Base-by-base conservation (phyloP, 37 sponge, comb jelly and placozoan genomes). In the Aplysina aerophoba region DNA sequence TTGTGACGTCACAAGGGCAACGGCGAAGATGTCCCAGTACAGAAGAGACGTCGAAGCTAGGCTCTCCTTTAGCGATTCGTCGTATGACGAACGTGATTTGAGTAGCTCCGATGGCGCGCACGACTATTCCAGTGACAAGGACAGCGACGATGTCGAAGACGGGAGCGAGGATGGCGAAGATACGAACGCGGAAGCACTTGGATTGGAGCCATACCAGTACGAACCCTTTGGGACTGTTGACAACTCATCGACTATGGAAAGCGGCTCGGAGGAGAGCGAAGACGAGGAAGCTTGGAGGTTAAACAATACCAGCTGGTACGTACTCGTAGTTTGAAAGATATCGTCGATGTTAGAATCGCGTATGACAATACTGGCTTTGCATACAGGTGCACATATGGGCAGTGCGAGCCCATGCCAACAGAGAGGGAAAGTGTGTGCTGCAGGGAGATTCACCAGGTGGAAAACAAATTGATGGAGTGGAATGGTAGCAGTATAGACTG, bases 381-480 rank as follows among this genome's bases (percentile, higher is more conserved):
- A 20, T 63, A 85, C n/a, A n/a, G 85, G 85, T 85, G 85, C 35
- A 27, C 54, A 21, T 85, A 77, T 50, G 85, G 85, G 73, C 21
- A 85, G 17, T 84, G 85, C n/a, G 55, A 12, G 31, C n/a, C 38
- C 17, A 83, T 83, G 84, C 85, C 85, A 22, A 85, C 85, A 53
- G 22, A 0, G 21, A n/a, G 30, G 33, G 85, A 86, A 37, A 59
- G 86, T 79, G 37, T 86, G n/a, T 86, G 86, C 74, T 79, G 80
- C 31, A 59, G 80, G 39, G 84, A 83, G 65, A 67, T 83, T 19
- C 27, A 64, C 1, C 38, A 67, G 65, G 40, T 83, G 0, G 39
- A 65, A 4, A 27, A 24, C n/a, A 83, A 83, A 41, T 37, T 44
- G 34, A 2, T 4, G 39, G 84, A 83, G 27, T n/a, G 22, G 1